A percentile compares a stretch with the other conserved stretches of the same genome.
These are phyloP conservation scores for Helogale parvula DNA, from an alignment of 2,113 vertebrate genomes.

Conservation along the genomic window DNA sequence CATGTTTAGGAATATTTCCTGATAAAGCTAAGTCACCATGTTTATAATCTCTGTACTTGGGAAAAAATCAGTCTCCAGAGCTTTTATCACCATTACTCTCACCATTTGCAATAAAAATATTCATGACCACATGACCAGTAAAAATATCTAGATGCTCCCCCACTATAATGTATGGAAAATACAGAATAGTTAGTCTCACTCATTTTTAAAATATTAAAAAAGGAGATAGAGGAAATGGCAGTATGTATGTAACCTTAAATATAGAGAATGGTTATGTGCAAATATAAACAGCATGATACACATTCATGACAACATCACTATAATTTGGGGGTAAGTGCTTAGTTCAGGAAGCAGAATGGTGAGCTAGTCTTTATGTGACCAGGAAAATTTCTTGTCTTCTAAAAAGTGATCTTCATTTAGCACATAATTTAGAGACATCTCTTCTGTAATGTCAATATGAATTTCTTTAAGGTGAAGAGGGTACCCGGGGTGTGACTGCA, in stretches of 20 bases:
- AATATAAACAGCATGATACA: not conserved
- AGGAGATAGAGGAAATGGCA: not conserved
- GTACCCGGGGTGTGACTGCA: not conserved
- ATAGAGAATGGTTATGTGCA: not conserved
- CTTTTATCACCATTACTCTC: not conserved
- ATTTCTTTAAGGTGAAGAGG: not conserved
- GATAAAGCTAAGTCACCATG: not conserved
- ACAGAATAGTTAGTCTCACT: not conserved
- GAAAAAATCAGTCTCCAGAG: not conserved
- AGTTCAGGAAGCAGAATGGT: not conserved
- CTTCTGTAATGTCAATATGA: not conserved
- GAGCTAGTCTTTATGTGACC: not conserved
- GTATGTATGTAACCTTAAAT: not conserved
- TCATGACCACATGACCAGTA: too few relatives aligned
- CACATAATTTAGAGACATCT: not conserved
- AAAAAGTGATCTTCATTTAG: not conserved
- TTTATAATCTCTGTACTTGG: not conserved
- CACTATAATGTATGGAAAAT: not conserved
- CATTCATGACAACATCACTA: not conserved
- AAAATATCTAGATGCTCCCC: not conserved
- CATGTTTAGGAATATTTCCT: not conserved
- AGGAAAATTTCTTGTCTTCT: not conserved
- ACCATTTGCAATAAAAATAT: not conserved
- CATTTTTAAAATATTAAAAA: constrained; percentile 2
- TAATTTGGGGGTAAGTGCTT: not conserved